Conservation (phyloP, 2,797 vertebrate species). For the Onychomys torridus region DNA sequence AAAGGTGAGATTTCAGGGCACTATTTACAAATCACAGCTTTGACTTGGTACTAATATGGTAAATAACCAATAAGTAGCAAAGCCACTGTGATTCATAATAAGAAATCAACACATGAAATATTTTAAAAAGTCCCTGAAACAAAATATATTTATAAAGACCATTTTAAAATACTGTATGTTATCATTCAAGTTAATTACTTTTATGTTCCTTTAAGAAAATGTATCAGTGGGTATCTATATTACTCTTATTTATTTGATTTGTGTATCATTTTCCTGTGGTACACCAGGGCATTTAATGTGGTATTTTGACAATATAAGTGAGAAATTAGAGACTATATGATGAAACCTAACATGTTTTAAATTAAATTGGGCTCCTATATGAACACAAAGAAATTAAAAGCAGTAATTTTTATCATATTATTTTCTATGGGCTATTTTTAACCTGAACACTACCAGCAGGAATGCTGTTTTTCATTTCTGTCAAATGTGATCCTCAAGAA, state of each 20-base stretch:
- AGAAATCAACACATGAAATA: background rate
- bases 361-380: accelerated
- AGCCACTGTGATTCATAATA: constrained; percentile 62
- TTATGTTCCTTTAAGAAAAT: constrained; percentile 51
- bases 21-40: constrained; percentile 78
- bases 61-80: constrained; percentile 77
- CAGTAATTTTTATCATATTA: background rate
- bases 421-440: constrained; percentile 10
- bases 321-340: constrained; percentile 36
- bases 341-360: background rate
- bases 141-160: constrained; percentile 17
- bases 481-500: constrained; percentile 49
- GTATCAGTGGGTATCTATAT: background rate
- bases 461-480: constrained; percentile 41
- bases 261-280: background rate
- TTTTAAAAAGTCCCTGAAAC: background rate
- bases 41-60: constrained; percentile 76
- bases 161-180: background rate
- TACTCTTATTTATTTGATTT: background rate
- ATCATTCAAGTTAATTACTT: background rate
- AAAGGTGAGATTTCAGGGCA: constrained; percentile 81
- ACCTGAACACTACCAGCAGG: background rate
- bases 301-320: constrained; percentile 61
- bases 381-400: background rate
- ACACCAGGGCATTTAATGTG: constrained; percentile 53